Percentiles rank a stretch among this genome's conserved stretches.
phyloP scores from a whole-genome alignment of 2,113 vertebrate species.

The Notiomystis cincta region DNA sequence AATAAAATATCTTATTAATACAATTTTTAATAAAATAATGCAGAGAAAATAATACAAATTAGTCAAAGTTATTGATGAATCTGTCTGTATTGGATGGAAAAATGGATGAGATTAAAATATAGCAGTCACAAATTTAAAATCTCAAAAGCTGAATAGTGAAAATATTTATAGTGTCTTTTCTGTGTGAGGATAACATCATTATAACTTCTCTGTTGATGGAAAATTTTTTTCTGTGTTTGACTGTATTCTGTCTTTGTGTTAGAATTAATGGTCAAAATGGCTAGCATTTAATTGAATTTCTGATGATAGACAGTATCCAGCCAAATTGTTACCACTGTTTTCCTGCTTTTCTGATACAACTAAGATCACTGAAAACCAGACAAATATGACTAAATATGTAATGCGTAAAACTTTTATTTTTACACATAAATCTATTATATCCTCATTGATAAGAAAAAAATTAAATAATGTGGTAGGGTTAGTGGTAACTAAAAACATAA shows the following conservation, averaged over 20 bases:
- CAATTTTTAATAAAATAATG: not conserved
- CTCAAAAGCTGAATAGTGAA: not conserved
- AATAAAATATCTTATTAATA: not conserved
- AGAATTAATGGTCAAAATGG: not conserved
- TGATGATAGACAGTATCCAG: not conserved
- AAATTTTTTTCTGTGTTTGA: not conserved
- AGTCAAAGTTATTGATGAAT: not conserved
- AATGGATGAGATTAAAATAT: not conserved
- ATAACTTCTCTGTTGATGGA: not conserved
- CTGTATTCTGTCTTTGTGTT: not conserved
- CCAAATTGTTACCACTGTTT: not conserved
- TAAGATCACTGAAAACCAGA: not conserved
- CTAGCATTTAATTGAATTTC: not conserved
- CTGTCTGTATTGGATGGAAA: not conserved
- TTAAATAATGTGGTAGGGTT: accelerated
- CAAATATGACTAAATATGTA: not conserved
- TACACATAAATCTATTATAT: not conserved
- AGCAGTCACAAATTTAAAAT: not conserved
- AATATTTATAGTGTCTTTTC: not conserved
- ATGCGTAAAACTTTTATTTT: not conserved
- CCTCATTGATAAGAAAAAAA: not conserved
- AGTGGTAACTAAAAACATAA: not conserved
- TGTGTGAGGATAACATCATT: not conserved
- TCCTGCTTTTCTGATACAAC: not conserved
- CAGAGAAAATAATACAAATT: not conserved